A percentile compares a stretch with the other conserved stretches of the same genome.
phyloP scores from a whole-genome alignment of 1,140 invertebrate species.

The Diabrotica virgifera region DNA sequence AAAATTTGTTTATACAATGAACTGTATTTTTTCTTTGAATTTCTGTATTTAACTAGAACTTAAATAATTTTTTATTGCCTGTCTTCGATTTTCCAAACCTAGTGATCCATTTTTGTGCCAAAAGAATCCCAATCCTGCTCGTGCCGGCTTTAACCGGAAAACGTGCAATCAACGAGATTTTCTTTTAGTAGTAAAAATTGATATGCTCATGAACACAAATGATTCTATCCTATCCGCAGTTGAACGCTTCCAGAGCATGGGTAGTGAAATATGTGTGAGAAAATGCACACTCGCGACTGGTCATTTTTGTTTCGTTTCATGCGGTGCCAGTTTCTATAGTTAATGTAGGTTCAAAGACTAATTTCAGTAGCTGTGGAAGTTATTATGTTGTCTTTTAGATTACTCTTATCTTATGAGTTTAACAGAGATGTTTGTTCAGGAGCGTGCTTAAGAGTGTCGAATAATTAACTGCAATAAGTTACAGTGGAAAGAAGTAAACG shows the following conservation, averaged over 20 bases:
- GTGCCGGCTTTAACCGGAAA: background rate
- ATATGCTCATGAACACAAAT: conserved; percentile 2
- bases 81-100: no score
- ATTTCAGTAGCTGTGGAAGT: background rate
- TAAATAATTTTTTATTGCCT: no score
- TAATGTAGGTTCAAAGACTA: conserved; percentile 1
- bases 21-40: no score
- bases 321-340: background rate
- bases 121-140: no score
- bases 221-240: background rate
- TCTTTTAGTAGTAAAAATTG: background rate
- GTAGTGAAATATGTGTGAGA: conserved; percentile 2
- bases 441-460: background rate
- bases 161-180: background rate
- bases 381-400: conserved; percentile 3
- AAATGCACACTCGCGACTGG: background rate
- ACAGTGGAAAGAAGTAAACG: no score
- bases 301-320: conserved; percentile 2
- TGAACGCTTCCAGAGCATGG: background rate
- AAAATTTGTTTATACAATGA: no score
- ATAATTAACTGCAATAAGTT: no score
- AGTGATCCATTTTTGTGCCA: no score
- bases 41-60: no score
- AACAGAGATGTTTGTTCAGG: background rate
- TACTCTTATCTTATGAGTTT: background rate